Base-by-base conservation (phyloP, 2,888 invertebrate species). In the Ceriagrion tenellum region DNA sequence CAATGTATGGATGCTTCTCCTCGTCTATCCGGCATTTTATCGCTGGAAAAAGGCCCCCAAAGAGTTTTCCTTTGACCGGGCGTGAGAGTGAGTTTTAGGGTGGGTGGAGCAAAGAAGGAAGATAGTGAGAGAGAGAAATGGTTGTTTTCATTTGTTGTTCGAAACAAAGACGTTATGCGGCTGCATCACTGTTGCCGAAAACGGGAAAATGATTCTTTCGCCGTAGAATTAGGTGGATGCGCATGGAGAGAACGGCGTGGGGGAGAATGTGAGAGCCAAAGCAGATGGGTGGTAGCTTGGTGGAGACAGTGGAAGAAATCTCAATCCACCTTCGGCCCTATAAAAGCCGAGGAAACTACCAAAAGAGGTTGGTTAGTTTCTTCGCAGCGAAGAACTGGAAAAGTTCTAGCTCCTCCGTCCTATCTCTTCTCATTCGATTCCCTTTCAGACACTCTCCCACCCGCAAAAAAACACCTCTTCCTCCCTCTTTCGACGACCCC, bases 291-390 rank as follows among this genome's bases (percentile, higher is more conserved):
- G n/a, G n/a, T 13, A 81, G 16, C 13, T 4, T n/a, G 0, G 81
- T 0, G 74, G n/a, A 81, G 69, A 26, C 69, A 69, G 69, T 59
- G 59, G 59, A 12, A 69, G 81, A 35, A 81, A 35, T 18, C 12
- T 69, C 69, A 10, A 69, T 81, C 81, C 81, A 35, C 35, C 13
- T 59, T 81, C 81, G 30, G 81, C 35, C 81, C 81, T 81, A 81
- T 81, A 81, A 81, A 81, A 81, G 81, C 30, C 35, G 81, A 35
- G 81, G 81, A 35, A 35, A 81, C 81, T 81, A 81, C 81, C 81
- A 18, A 81, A 35, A 81, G 13, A 81, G 81, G 81, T 81, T 81
- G 81, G 12, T 81, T 81, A 81, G 81, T 81, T 81, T 35, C 81
- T 81, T 35, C 35, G 81, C 81, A 35, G 35, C 35, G 18, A 16